These are phyloP conservation scores for Lithobates sylvaticus DNA, from an alignment of 2,797 vertebrate species.

Conservation along the genomic window DNA sequence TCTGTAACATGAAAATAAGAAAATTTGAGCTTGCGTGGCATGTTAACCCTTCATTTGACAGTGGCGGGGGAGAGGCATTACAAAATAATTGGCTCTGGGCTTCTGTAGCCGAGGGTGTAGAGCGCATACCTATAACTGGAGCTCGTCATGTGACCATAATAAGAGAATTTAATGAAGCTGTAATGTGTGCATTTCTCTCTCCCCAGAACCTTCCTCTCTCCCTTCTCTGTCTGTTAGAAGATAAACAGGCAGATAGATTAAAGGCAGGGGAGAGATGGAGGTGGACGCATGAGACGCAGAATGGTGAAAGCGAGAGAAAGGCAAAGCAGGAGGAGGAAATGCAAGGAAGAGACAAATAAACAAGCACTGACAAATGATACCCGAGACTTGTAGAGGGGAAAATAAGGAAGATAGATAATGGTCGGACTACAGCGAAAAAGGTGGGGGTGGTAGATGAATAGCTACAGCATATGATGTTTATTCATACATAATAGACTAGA, in stretches of 20 bases:
- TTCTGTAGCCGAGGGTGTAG: background rate
- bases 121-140: constrained; percentile 27
- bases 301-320: background rate
- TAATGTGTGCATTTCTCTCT: constrained; percentile 36
- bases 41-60: background rate
- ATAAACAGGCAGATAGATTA: constrained; percentile 58
- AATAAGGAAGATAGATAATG: constrained; percentile 31
- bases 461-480: constrained; percentile 11
- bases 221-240: constrained; percentile 36
- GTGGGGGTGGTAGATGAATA: background rate
- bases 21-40: background rate
- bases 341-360: constrained; percentile 23
- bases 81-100: background rate
- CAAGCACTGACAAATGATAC: constrained; percentile 30
- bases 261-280: constrained; percentile 54
- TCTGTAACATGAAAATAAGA: background rate
- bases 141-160: constrained; percentile 22
- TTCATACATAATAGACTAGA: constrained; percentile 23
- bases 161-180: constrained; percentile 52
- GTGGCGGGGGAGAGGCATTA: background rate
- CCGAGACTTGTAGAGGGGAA: background rate
- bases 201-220: constrained; percentile 24
- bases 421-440: background rate
- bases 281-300: constrained; percentile 2
- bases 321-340: constrained; percentile 11